These are phyloP conservation scores for Mormyrops boulengeri DNA, from an alignment of 2,797 vertebrate genomes.

Conservation along the genomic window DNA sequence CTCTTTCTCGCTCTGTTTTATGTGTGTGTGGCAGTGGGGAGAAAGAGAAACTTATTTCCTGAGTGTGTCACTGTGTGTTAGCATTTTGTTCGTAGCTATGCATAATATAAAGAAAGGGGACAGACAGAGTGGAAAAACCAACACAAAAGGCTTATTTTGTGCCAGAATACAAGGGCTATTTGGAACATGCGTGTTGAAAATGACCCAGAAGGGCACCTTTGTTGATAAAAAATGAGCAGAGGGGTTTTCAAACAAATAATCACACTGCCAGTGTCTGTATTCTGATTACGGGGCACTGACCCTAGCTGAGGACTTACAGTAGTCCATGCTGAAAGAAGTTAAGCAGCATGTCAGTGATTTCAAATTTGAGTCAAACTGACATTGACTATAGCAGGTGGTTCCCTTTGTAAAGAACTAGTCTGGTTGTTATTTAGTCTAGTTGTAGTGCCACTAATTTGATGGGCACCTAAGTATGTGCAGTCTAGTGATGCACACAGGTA, in stretches of 20 bases:
- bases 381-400: neutral
- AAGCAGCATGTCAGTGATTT: neutral
- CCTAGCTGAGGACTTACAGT: neutral
- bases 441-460: no score
- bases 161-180: neutral
- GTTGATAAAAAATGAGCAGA: neutral
- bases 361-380: neutral
- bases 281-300: neutral
- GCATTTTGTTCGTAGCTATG: neutral
- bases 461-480: neutral
- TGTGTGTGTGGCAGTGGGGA: neutral
- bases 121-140: neutral
- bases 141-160: neutral
- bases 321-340: neutral
- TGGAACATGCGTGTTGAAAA: neutral
- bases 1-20: neutral
- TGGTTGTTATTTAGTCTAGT: neutral
- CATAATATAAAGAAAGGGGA: neutral
- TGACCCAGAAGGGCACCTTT: neutral
- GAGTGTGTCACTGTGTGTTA: neutral
- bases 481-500: neutral
- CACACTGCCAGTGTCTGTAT: neutral
- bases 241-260: neutral
- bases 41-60: neutral
- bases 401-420: neutral